Conservation (phyloP, 2,888 invertebrate species). For the Troides aeacus region DNA sequence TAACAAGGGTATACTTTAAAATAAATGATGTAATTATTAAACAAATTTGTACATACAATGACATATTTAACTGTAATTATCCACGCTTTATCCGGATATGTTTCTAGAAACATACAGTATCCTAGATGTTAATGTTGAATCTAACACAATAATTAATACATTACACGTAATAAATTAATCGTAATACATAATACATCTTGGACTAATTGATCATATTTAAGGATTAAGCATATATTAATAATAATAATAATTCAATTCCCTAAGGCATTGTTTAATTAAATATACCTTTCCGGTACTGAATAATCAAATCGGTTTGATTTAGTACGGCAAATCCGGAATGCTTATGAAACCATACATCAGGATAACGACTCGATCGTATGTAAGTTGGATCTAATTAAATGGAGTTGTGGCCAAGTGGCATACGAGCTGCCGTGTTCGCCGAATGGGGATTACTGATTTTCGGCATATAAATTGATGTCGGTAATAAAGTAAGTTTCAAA, state of each 20-base stretch:
- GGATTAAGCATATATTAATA: conserved; percentile 11
- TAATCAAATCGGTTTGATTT: conserved; percentile 73
- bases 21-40: conserved; percentile 10
- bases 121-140: background rate
- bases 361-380: conserved; percentile 53
- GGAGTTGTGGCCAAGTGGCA: conserved; percentile 6
- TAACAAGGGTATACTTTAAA: conserved; percentile 14
- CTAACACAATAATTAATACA: background rate
- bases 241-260: conserved; percentile 19
- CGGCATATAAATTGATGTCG: background rate
- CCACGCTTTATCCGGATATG: background rate
- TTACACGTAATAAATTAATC: background rate
- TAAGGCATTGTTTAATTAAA: conserved; percentile 22
- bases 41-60: conserved; percentile 8
- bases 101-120: background rate
- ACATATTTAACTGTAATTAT: background rate
- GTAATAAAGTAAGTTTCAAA: background rate
- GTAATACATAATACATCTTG: background rate
- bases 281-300: conserved; percentile 48
- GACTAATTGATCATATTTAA: conserved; percentile 2
- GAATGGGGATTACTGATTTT: conserved; percentile 4
- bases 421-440: conserved; percentile 5
- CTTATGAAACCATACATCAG: conserved; percentile 63
- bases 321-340: conserved; percentile 62
- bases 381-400: conserved; percentile 27